Conservation (phyloP, 2,888 invertebrate genomes). For the Petrophora chlorosata region DNA sequence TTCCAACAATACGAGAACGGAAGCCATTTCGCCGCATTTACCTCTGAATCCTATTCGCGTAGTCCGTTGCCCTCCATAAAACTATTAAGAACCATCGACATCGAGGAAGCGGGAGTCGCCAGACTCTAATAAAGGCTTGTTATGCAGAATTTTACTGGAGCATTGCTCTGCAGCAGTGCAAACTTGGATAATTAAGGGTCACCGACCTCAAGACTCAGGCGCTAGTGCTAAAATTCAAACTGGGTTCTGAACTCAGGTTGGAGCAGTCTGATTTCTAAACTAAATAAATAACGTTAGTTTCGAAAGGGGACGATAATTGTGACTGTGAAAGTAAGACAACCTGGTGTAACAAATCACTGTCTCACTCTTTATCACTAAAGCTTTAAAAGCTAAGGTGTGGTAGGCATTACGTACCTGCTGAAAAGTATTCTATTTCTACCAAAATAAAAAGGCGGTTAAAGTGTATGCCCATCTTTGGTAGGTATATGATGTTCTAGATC, state of each 20-base stretch:
- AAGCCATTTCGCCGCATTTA: slow-evolving; percentile 28
- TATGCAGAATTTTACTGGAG: slow-evolving; percentile 81
- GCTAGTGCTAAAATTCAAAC: slow-evolving; percentile 65
- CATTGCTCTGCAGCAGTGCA: slow-evolving; percentile 75
- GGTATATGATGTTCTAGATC: slow-evolving; percentile 23
- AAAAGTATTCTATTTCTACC: slow-evolving; percentile 6
- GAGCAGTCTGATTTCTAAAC: slow-evolving; percentile 5
- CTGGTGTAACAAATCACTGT: slow-evolving; percentile 11
- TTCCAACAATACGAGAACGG: slow-evolving; percentile 22
- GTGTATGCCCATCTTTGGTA: slow-evolving; percentile 23
- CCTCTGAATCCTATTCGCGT: slow-evolving; percentile 29
- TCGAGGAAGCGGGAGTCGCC: slow-evolving; percentile 54
- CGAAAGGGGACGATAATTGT: slow-evolving; percentile 12
- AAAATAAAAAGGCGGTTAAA: slow-evolving; percentile 15
- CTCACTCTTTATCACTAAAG: slow-evolving; percentile 14
- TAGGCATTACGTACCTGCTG: background rate
- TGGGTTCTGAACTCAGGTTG: slow-evolving; percentile 23
- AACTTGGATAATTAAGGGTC: slow-evolving; percentile 78
- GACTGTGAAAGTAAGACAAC: slow-evolving; percentile 15
- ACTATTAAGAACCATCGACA: slow-evolving; percentile 49
- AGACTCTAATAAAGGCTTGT: slow-evolving; percentile 77
- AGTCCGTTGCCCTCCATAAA: slow-evolving; percentile 41
- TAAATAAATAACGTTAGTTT: slow-evolving; percentile 10
- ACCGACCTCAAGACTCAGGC: slow-evolving; percentile 65
- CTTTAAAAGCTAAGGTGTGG: slow-evolving; percentile 14